A percentile compares a stretch with the other conserved stretches of the same genome.
Evolutionary conservation across 2,113 vertebrate genomes (phyloP).

Genomic region (Smithornis capensis): DNA sequence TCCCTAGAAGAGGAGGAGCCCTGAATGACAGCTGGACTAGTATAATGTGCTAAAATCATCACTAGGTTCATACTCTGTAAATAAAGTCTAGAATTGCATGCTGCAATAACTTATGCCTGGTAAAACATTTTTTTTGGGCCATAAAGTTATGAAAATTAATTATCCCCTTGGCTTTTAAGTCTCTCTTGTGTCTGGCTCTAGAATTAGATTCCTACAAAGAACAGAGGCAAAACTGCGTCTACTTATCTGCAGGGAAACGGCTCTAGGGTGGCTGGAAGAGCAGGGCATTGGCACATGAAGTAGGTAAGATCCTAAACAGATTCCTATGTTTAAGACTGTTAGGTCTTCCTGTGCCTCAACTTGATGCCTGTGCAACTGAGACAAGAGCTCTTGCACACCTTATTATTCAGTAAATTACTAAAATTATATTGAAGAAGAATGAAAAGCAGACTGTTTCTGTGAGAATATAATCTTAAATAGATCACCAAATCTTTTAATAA

Average conservation of each 20-base stretch:
- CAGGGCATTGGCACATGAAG: neutral
- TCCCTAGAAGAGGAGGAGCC: neutral
- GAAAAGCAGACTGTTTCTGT: neutral
- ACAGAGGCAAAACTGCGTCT: neutral
- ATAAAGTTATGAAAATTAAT: neutral
- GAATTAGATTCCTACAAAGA: neutral
- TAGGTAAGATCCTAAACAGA: neutral
- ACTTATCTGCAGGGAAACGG: neutral
- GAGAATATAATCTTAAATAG: neutral
- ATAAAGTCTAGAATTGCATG: neutral
- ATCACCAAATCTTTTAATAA: neutral
- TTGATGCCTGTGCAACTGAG: neutral
- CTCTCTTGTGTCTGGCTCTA: neutral
- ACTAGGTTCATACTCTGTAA: neutral
- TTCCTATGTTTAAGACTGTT: neutral
- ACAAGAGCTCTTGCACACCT: neutral
- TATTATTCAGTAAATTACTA: neutral
- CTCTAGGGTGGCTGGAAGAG: neutral
- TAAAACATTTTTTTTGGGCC: neutral
- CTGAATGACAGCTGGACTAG: neutral
- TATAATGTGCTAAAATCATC: neutral
- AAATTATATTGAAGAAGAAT: neutral
- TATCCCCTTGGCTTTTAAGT: neutral
- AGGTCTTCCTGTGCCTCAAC: neutral
- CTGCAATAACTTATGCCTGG: neutral